Base-by-base conservation (phyloP, 64 coral and sea anemone species). In the Montipora efflorescens region DNA sequence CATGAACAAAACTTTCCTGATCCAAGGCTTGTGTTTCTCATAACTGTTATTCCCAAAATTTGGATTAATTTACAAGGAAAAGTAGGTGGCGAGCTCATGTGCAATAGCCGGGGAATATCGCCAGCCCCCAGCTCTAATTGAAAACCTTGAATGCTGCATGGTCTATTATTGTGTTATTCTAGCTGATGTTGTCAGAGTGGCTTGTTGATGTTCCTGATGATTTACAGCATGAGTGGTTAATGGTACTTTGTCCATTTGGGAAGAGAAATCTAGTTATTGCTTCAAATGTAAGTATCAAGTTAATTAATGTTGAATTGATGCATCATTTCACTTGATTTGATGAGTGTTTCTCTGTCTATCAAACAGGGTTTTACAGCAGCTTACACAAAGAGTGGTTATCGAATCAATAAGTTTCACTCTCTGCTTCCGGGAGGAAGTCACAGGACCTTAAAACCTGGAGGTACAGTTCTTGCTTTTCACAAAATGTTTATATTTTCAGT, bases 141-240 rank as follows among this genome's bases (percentile, higher is more conserved):
- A 36, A 36, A 36, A 36, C 3, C 14, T 11, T n/a, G 28, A 44
- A 2, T 45, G 66, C 18, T 18, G 12, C 62, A 19, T 67, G 43
- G 20, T 43, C 22, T 36, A 23, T 20, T 8, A 82, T 36, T 57
- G 11, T 22, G 49, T 64, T 75, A 75, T 75, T 19, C 22, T 87
- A 99, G 95, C 71, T 99, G 48, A 99, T 99, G 98, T 87, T 99
- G 15, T 99, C 98, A 52, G 98, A 99, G 80, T 99, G 98, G 98
- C 77, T 99, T 18, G 98, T 99, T 43, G 98, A 99, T 81, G 64
- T 96, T n/a, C 98, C 98, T 20, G 76, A 78, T 49, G 80, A 99
- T 76, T 87, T 99, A 50, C 45, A 48, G 12, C 16, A 90, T 14
- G 95, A 99, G 64, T 99, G 98, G 98, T 67, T 96, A 1, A 99